These are phyloP conservation scores for Larimichthys crocea DNA, from an alignment of 2,113 vertebrate genomes.

Conservation along the genomic window DNA sequence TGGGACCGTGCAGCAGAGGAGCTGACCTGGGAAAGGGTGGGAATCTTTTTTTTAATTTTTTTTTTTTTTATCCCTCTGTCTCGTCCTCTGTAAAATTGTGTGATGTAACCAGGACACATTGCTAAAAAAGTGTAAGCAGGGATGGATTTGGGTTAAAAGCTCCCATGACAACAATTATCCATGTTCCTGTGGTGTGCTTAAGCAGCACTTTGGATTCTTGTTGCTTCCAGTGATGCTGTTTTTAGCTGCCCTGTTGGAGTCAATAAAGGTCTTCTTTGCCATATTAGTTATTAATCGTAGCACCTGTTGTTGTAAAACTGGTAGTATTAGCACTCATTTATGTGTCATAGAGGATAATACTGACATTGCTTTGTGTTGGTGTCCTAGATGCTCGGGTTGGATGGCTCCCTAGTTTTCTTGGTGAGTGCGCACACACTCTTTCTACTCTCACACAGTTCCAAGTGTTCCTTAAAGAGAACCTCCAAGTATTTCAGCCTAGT, in stretches of 20 bases:
- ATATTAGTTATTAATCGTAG: background rate
- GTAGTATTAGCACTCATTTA: background rate
- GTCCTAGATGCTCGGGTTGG: slow-evolving; percentile 95
- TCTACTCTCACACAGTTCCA: background rate
- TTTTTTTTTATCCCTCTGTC: background rate
- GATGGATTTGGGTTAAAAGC: background rate
- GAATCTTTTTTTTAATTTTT: slow-evolving; percentile 64
- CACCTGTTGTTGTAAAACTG: no score
- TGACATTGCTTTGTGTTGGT: slow-evolving; percentile 16
- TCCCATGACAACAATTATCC: background rate
- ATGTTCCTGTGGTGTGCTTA: background rate
- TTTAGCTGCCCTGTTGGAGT: background rate
- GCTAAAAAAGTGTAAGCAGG: background rate
- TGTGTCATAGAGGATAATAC: background rate
- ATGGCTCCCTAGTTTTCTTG: slow-evolving; percentile 96
- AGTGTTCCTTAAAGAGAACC: background rate
- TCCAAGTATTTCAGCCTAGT: background rate
- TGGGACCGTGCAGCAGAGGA: slow-evolving; percentile 98
- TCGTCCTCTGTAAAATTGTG: background rate
- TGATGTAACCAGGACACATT: background rate
- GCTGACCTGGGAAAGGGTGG: slow-evolving; percentile 95
- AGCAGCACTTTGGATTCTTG: background rate
- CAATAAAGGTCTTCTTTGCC: background rate
- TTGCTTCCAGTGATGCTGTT: background rate
- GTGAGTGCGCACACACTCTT: slow-evolving; percentile 75